Percentiles rank a stretch among this genome's conserved stretches.
These are phyloP conservation scores for Prolemur simus DNA, from an alignment of 2,113 vertebrate species.

Conservation along the genomic window DNA sequence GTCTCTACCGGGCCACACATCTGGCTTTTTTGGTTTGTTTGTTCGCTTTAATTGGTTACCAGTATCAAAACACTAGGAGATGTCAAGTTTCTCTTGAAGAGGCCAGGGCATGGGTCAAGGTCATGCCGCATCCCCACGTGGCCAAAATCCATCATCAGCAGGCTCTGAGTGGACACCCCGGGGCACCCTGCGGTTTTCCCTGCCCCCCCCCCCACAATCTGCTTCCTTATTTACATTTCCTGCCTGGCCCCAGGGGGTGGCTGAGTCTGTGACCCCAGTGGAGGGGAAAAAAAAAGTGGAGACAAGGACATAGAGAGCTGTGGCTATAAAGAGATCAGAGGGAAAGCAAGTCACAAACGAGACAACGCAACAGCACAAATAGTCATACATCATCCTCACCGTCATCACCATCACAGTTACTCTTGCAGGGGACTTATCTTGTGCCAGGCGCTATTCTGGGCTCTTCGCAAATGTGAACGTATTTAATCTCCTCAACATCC, in stretches of 20 bases:
- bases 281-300: neutral
- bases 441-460: neutral
- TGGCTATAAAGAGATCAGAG: neutral
- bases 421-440: neutral
- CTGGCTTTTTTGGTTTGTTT: neutral
- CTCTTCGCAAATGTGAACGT: neutral
- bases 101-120: neutral
- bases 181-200: neutral
- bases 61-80: neutral
- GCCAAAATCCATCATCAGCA: neutral
- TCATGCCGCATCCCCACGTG: accelerated
- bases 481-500: neutral
- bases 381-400: accelerated
- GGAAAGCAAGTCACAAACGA: neutral
- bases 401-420: neutral
- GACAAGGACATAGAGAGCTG: neutral
- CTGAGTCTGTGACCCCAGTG: neutral
- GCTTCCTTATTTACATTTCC: neutral
- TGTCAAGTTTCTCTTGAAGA: neutral
- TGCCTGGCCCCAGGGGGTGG: neutral
- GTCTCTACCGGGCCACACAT: neutral
- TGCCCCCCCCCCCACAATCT: too few species aligned
- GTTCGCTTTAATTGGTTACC: neutral
- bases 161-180: neutral
- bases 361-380: neutral